Evolutionary conservation across 2,888 invertebrate species (phyloP).

Genomic region (Sceliomorpha sp.): DNA sequence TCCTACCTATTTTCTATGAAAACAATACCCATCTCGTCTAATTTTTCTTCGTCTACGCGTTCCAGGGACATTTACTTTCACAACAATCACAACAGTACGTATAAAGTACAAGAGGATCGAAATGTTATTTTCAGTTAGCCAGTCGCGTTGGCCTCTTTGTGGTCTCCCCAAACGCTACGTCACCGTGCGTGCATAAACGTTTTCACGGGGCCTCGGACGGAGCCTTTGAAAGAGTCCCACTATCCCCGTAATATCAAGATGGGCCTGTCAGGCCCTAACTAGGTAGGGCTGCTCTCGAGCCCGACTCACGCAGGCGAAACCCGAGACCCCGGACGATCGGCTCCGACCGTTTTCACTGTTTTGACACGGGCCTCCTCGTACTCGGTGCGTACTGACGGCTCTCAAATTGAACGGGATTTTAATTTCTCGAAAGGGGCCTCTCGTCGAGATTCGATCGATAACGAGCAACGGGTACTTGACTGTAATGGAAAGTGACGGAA

Average conservation of each 20-base stretch:
- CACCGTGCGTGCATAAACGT: slow-evolving; percentile 75
- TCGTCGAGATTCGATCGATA: slow-evolving; percentile 12
- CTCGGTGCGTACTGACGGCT: slow-evolving; percentile 23
- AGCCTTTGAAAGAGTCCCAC: slow-evolving; percentile 71
- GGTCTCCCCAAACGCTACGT: slow-evolving; percentile 61
- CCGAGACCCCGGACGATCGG: slow-evolving; percentile 39
- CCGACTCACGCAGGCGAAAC: slow-evolving; percentile 62
- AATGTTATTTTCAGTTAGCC: slow-evolving; percentile 18
- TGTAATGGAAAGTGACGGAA: slow-evolving; percentile 22
- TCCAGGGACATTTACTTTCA: no score
- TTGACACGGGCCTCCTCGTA: slow-evolving; percentile 70
- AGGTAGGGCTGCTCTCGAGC: slow-evolving; percentile 68
- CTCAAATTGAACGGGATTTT: slow-evolving; percentile 30
- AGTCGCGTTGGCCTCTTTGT: slow-evolving; percentile 25
- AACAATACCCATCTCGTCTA: no score
- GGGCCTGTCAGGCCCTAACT: slow-evolving; percentile 78
- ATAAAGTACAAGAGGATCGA: no score
- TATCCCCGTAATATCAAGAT: slow-evolving; percentile 70
- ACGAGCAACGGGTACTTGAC: slow-evolving; percentile 1
- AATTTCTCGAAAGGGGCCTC: slow-evolving; percentile 11
- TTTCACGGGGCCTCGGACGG: slow-evolving; percentile 73
- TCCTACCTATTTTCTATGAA: no score
- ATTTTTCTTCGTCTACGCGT: no score
- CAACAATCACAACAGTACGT: no score
- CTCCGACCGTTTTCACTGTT: slow-evolving; percentile 68